Evolutionary conservation across 1,140 invertebrate genomes (phyloP), one percentile per base, ranked within the genome.

Genomic region (Cotesia typhae): DNA sequence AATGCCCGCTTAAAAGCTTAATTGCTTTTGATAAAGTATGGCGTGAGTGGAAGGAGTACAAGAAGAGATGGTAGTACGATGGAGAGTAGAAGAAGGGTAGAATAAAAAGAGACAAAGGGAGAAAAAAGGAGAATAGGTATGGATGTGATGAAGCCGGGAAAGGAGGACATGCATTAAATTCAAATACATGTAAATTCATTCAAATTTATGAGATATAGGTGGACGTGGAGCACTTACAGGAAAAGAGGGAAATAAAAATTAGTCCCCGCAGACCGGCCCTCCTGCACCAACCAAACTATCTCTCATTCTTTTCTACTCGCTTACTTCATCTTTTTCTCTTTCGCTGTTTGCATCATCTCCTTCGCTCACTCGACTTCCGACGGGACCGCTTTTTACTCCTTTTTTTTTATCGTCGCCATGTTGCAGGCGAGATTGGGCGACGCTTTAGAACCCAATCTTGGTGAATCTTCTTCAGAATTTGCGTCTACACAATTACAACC

Each of bases 141-240:
- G 65, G 64, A 72, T 59, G 74, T 53, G 70, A 74, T 59, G 71
- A 75, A 69, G 71, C 17, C 41, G 67, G 38, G 61, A 53, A 59
- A 70, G 60, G 63, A 41, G 71, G 74, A 70, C 47, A 79, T 74
- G 83, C 79, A 86, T 86, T 87, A 87, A 87, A 87, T 87, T 87
- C 85, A 87, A 87, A 87, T 87, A 82, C 85, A 87, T 87, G 86
- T 87, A 87, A 87, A 87, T 87, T 86, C 84, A 87, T 87, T 87
- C 82, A 87, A 87, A 87, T 87, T 87, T 87, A 86, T 86, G 85
- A 87, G 84, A 87, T 86, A 87, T 86, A 85, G 85, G 84, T 84
- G 84, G 85, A 87, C 83, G 83, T 75, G 79, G 80, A 83, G 82
- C 84, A 87, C 85, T 87, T 86, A 86, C 81, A 79, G 79, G 78